Evolutionary conservation across 2,797 vertebrate species (phyloP).

Genomic region (Centropyge bicolor): DNA sequence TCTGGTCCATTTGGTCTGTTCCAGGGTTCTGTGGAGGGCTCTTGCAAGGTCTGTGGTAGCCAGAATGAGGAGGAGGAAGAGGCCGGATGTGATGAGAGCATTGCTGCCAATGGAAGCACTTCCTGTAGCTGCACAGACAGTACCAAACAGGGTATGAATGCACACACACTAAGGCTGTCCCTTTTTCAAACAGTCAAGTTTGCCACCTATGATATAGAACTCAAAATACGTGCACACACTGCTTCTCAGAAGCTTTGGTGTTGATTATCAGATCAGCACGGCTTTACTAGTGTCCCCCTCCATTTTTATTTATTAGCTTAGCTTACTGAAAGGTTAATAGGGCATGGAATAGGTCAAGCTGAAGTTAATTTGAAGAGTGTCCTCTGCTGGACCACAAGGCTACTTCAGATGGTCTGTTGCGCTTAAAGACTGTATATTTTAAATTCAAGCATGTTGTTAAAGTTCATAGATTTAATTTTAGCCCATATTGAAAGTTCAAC

Average conservation of each 20-base stretch:
- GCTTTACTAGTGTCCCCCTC: not conserved
- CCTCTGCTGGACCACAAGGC: not conserved
- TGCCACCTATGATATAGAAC: not conserved
- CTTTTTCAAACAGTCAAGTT: not conserved
- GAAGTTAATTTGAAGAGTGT: not conserved
- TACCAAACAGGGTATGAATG: conserved; percentile 88
- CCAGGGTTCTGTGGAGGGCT: conserved; percentile 88
- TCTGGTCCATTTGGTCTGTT: conserved; percentile 39
- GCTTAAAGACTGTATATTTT: not conserved
- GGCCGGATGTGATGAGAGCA: conserved; percentile 85
- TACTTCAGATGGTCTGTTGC: not conserved
- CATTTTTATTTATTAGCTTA: not conserved
- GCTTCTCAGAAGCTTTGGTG: not conserved
- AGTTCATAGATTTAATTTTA: not conserved
- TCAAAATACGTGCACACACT: not conserved
- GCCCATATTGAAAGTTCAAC: not conserved
- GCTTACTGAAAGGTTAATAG: not conserved
- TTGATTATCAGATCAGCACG: not conserved
- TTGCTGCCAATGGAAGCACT: conserved; percentile 84
- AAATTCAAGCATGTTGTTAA: not conserved
- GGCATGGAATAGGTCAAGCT: not conserved
- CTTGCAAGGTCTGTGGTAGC: conserved; percentile 91
- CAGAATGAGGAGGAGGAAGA: conserved; percentile 84
- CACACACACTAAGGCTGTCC: not conserved
- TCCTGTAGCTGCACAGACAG: conserved; percentile 90